These are phyloP conservation scores for Troides helena DNA, from an alignment of 2,888 invertebrate genomes.

Conservation along the genomic window DNA sequence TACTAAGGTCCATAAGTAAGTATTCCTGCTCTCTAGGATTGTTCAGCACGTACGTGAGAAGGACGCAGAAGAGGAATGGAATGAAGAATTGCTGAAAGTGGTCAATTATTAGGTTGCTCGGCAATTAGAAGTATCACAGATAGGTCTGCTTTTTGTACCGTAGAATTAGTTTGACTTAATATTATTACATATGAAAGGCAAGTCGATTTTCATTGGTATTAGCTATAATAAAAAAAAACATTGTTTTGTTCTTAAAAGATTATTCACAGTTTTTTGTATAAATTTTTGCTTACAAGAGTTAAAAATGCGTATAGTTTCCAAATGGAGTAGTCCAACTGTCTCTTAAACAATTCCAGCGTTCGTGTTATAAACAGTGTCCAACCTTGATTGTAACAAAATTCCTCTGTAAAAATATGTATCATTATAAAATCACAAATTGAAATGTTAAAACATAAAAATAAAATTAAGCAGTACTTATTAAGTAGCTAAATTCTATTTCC, in stretches of 20 bases:
- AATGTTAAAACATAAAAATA: no score
- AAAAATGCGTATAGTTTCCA: conserved; percentile 25
- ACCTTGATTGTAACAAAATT: conserved; percentile 5
- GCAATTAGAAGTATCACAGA: no score
- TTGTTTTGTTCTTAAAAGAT: no score
- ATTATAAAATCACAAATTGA: background rate
- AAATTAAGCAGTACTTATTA: no score
- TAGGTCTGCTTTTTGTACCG: no score
- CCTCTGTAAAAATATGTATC: conserved; percentile 12
- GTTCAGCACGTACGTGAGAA: conserved; percentile 29
- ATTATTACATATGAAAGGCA: no score
- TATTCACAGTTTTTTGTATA: background rate
- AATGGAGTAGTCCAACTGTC: conserved; percentile 29
- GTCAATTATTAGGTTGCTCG: no score
- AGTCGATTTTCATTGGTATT: no score
- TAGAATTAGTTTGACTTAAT: no score
- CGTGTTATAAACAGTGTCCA: conserved; percentile 13
- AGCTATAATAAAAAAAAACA: no score
- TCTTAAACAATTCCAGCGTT: conserved; percentile 25
- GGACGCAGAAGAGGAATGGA: conserved; percentile 27
- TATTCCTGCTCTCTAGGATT: conserved; percentile 12
- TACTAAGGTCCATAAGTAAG: conserved; percentile 14
- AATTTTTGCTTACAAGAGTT: conserved; percentile 27
- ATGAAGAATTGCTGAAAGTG: conserved; percentile 33
- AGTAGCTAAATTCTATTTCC: no score